Evolutionary conservation across 2,888 invertebrate species (phyloP).

Genomic region (Argynnis bischoffii): DNA sequence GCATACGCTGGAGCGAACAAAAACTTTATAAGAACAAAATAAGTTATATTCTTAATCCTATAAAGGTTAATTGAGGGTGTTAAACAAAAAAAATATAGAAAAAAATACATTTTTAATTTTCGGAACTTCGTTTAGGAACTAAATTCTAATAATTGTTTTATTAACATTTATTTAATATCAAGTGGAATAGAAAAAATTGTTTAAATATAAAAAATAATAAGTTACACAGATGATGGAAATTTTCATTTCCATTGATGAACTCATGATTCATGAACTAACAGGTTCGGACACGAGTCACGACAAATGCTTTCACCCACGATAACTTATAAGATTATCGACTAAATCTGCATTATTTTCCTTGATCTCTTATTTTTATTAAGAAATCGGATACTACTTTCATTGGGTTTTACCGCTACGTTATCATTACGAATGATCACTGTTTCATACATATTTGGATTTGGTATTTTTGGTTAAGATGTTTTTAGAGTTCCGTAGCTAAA

Average conservation of each 20-base stretch:
- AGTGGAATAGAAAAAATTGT: background rate
- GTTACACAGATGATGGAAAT: background rate
- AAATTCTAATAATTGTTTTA: background rate
- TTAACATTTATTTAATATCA: too few relatives aligned
- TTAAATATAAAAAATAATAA: background rate
- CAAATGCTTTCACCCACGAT: constrained; percentile 20
- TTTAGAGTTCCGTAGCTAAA: too few relatives aligned
- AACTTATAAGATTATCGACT: constrained; percentile 20
- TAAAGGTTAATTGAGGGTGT: too few relatives aligned
- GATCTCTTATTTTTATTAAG: constrained; percentile 13
- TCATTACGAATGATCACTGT: background rate
- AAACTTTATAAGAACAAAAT: too few relatives aligned
- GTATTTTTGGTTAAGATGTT: too few relatives aligned
- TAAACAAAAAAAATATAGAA: too few relatives aligned
- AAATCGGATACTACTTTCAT: constrained; percentile 1
- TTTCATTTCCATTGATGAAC: constrained; percentile 23
- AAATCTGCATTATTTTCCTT: constrained; percentile 20
- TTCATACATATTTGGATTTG: too few relatives aligned
- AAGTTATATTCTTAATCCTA: too few relatives aligned
- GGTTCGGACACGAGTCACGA: constrained; percentile 26
- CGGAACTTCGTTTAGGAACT: too few relatives aligned
- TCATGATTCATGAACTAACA: constrained; percentile 27
- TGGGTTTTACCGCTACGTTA: constrained; percentile 20
- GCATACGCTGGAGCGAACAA: too few relatives aligned
- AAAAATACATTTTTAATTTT: too few relatives aligned